These are phyloP conservation scores for Lytechinus pictus DNA, from an alignment of 35 echinoderm and acorn worm species.

Conservation along the genomic window DNA sequence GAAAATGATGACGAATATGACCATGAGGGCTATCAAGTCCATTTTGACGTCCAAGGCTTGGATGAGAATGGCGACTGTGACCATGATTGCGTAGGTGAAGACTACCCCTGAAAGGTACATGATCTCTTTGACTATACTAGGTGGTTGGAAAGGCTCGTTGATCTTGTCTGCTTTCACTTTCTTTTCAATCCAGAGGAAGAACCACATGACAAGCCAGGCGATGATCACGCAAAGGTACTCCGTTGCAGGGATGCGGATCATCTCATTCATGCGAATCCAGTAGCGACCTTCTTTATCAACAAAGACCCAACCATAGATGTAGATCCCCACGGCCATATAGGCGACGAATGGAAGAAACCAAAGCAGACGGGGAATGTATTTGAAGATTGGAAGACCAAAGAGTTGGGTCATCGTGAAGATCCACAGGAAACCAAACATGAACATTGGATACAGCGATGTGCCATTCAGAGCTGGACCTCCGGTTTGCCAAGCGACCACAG, in stretches of 20 bases:
- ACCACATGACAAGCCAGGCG: conserved; percentile 65
- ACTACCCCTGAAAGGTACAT: conserved; percentile 46
- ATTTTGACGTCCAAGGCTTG: conserved; percentile 64
- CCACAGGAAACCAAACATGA: conserved; percentile 93
- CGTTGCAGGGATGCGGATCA: conserved; percentile 75
- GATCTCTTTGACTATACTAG: conserved; percentile 36
- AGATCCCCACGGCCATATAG: conserved; percentile 60
- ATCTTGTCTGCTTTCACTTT: conserved; percentile 34
- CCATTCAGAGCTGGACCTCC: conserved; percentile 79
- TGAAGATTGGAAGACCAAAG: conserved; percentile 84
- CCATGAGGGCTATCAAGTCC: conserved; percentile 60
- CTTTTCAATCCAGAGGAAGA: conserved; percentile 66
- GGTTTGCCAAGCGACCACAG: conserved; percentile 79
- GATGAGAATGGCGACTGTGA: conserved; percentile 46
- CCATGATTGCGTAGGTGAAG: conserved; percentile 52
- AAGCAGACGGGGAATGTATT: conserved; percentile 64
- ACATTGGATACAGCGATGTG: conserved; percentile 83
- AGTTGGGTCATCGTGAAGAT: conserved; percentile 83
- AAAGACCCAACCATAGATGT: conserved; percentile 61
- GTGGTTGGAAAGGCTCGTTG: neutral
- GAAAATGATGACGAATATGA: conserved; percentile 52
- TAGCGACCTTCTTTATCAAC: conserved; percentile 66
- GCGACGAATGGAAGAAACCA: conserved; percentile 61
- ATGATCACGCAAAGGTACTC: conserved; percentile 69
- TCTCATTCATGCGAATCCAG: conserved; percentile 75